Evolutionary conservation across 1,140 invertebrate species (phyloP), one percentile per base, ranked within the genome.

Genomic region (Drosophila oshimai): DNA sequence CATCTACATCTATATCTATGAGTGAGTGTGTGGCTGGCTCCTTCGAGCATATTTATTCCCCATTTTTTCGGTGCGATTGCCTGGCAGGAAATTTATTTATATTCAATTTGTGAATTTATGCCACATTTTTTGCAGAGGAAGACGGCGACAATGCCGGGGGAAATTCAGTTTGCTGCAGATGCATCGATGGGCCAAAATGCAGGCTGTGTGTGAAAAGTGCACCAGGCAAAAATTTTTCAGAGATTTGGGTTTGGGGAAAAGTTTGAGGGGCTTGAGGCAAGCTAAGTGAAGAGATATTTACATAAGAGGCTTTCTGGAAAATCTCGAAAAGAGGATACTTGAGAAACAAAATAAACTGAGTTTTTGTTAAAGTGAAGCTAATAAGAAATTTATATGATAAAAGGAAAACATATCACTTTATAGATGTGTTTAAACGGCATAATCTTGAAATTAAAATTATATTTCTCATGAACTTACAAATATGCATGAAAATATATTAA

Each of bases 51-150:
- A 76, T 77, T 77, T 70, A 77, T 72, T 76, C 53, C 46, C 17
- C 20, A 17, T 22, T 70, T 74, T 79, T 58, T 75, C 9, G 20
- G 42, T 37, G 54, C 33, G 37, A 47, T 54, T 58, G 29, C 57
- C 55, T 78, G 80, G 74, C 79, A 86, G 80, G 80, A 86, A 86
- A 86, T 86, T 86, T 86, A 86, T 86, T 86, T 87, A 86, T 87
- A 86, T 87, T 86, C 81, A 86, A 86, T 86, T 86, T 86, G 65
- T 29, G 75, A 69, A 75, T 80, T 87, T 80, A 75, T 80, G 79
- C 80, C 61, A 67, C 50, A 61, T 67, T 70, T 64, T 79, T 41
- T 22, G 28, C 57, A 15, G 3, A 2, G 36, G 13, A 36, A 17
- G 6, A 24, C 34, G 15, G 33, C 70, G 45, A 73, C 45, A 72